Percentiles rank a stretch among this genome's conserved stretches.
Evolutionary conservation across 2,888 invertebrate genomes (phyloP).

Genomic region (Epistrophe eligans): DNA sequence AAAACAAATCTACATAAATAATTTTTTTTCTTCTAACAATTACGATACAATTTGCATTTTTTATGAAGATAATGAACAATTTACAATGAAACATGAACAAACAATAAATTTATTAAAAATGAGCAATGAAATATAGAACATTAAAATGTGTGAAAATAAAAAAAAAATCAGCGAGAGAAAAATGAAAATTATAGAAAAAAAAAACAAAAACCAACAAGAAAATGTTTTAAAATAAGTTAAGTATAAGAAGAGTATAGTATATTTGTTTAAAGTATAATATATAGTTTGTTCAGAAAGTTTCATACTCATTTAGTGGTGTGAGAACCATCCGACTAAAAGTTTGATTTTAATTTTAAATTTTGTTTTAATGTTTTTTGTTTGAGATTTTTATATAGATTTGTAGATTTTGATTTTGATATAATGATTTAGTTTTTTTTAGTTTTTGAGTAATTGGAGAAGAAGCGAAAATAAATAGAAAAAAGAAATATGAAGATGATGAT

Average conservation of each 20-base stretch:
- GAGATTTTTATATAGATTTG: conserved; percentile 40
- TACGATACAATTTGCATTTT: conserved; percentile 22
- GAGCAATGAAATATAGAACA: conserved; percentile 26
- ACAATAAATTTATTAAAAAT: conserved; percentile 38
- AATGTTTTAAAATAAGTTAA: conserved; percentile 24
- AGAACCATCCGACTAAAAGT: conserved; percentile 83
- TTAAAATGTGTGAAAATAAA: conserved; percentile 36
- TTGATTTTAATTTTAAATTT: conserved; percentile 77
- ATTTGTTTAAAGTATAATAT: conserved; percentile 68
- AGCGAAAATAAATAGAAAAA: conserved; percentile 75
- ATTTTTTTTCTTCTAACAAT: not conserved
- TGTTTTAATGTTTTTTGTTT: conserved; percentile 69
- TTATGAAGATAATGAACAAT: conserved; percentile 16
- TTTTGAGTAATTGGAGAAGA: conserved; percentile 72
- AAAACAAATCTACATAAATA: conserved; percentile 25
- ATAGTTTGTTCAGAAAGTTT: conserved; percentile 77
- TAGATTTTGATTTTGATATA: conserved; percentile 58
- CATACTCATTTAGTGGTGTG: conserved; percentile 83
- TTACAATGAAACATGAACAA: conserved; percentile 56
- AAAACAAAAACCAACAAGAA: not conserved
- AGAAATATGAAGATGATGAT: conserved; percentile 71
- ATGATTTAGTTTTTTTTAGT: conserved; percentile 54
- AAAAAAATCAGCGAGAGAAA: conserved; percentile 22
- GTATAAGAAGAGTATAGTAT: conserved; percentile 12
- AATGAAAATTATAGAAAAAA: not conserved